A percentile compares a stretch with the other conserved stretches of the same genome.
Evolutionary conservation across 2,888 invertebrate genomes (phyloP).

Genomic region (Apodemia hepburni): DNA sequence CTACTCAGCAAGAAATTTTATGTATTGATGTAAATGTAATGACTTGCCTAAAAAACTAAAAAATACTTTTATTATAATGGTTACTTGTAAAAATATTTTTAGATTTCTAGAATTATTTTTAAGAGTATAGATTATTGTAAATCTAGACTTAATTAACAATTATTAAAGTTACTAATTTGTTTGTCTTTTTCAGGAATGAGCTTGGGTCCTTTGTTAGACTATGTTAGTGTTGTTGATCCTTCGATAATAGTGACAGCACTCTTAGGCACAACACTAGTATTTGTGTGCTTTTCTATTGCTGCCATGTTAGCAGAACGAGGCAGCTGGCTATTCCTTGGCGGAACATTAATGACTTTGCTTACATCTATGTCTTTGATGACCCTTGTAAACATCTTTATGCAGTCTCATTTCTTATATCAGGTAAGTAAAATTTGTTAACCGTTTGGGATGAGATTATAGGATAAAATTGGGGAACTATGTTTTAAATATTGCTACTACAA

Average conservation of each 20-base stretch:
- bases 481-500: too few species aligned
- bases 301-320: constrained; percentile 93
- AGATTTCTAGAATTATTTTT: too few species aligned
- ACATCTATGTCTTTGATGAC: constrained; percentile 89
- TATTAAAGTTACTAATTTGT: not conserved
- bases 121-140: too few species aligned
- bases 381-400: constrained; percentile 92
- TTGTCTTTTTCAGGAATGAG: constrained; percentile 84
- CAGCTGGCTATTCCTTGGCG: constrained; percentile 94
- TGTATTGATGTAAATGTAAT: too few species aligned
- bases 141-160: too few species aligned
- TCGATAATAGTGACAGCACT: constrained; percentile 94
- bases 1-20: too few species aligned
- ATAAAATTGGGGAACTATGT: too few species aligned
- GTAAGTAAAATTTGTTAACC: constrained; percentile 60
- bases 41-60: too few species aligned
- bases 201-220: constrained; percentile 91
- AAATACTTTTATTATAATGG: too few species aligned
- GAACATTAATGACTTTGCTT: constrained; percentile 90
- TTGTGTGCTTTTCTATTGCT: constrained; percentile 94
- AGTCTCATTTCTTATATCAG: constrained; percentile 88
- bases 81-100: too few species aligned
- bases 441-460: too few species aligned
- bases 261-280: constrained; percentile 91
- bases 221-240: constrained; percentile 90